Base-by-base conservation (phyloP, 37 sponge, comb jelly and placozoan genomes). In the Haliclona indistincta region DNA sequence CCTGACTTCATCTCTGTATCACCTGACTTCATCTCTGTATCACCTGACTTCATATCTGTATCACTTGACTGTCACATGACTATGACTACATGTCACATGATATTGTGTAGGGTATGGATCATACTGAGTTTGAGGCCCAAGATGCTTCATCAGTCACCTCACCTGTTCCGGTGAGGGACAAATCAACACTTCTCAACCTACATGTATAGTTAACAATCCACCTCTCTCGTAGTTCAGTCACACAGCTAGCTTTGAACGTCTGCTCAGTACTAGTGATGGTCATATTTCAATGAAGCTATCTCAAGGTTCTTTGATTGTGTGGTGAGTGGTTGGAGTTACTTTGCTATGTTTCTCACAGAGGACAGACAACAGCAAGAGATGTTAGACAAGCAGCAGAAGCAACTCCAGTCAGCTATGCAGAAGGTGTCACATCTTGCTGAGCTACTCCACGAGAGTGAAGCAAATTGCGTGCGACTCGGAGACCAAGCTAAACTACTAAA, bases 401-500 rank as follows among this genome's bases (percentile, higher is more conserved):
- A 83, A 56, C 80, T 91, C 49, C 40, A 54, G 30, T 37, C 67
- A 29, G 72, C 80, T 20, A 34, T 4, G 26, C 78, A 74, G 56
- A 81, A 67, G 43, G 70, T 83, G 5, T 67, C 74, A 36, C 82
- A 84, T 43, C 70, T 93, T n/a, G 84, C 89, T 19, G 86, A 81
- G 70, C 55, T 94, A 38, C 67, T 94, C 19, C 38, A 81, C 38
- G 95, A 94, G 54, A 87, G 92, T 77, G 95, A 94, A 44, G 95
- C 84, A 22, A 80, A 54, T 34, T 84, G 78, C 8, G 39, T 84
- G 54, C 55, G 81, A 43, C 84, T 91, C 8, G 45, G 81, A 0
- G 89, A 87, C 36, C 95, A 94, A 43, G 81, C 88, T 29, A 91
- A 83, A 91, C 75, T 94, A 29, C 82, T 94, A 32, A 94, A 94